Percentiles rank a stretch among this genome's conserved stretches.
Evolutionary conservation across 2,888 invertebrate species (phyloP).

Genomic region (Epinotia nisella): DNA sequence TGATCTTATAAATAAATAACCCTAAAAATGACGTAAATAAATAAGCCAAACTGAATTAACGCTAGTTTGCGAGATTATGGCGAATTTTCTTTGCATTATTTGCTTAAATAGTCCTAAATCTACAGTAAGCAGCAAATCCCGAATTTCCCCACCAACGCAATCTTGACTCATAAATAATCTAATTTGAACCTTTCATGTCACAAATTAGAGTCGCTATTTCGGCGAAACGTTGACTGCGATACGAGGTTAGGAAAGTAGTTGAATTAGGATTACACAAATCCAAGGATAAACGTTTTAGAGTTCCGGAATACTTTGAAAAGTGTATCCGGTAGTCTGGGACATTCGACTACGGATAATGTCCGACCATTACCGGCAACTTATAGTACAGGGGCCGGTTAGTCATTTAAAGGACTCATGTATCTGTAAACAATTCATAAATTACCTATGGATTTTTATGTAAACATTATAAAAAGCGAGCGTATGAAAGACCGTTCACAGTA

Average conservation of each 20-base stretch:
- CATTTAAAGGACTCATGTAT: background rate
- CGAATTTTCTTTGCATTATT: slow-evolving; percentile 15
- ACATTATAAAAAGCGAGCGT: no score
- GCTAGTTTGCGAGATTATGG: background rate
- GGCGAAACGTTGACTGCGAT: background rate
- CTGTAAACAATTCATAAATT: background rate
- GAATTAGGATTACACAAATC: slow-evolving; percentile 28
- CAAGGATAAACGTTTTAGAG: slow-evolving; percentile 19
- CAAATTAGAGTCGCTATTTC: background rate
- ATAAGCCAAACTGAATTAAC: background rate
- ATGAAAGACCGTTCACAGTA: no score
- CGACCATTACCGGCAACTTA: slow-evolving; percentile 19
- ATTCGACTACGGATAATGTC: slow-evolving; percentile 32
- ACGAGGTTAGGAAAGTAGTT: background rate
- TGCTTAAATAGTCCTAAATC: slow-evolving; percentile 7
- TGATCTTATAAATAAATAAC: no score
- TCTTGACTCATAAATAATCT: background rate
- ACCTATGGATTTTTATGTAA: no score
- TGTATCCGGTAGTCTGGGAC: slow-evolving; percentile 22
- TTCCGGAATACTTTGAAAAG: slow-evolving; percentile 21
- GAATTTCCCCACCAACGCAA: background rate
- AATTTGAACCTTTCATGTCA: background rate
- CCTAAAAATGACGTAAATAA: background rate
- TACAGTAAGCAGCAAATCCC: background rate
- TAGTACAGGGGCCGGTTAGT: background rate